Evolutionary conservation across 1,140 invertebrate genomes (phyloP), one percentile per base, ranked within the genome.

Genomic region (Carposina sasakii): DNA sequence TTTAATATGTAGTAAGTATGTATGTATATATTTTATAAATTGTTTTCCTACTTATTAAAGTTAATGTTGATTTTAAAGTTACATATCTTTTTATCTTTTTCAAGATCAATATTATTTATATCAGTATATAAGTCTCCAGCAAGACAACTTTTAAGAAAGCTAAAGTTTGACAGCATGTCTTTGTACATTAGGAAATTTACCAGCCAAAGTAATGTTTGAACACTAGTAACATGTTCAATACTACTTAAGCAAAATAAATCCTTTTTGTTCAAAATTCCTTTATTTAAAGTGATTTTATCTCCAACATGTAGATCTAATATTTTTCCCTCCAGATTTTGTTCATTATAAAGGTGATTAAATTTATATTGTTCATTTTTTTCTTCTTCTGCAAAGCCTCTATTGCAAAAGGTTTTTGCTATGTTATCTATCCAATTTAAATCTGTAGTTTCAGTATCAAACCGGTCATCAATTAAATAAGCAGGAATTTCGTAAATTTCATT

Each of bases 91-190:
- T 28, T 12, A 28, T 28, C 24, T 6, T 6, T 6, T 6, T 28
- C 24, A 28, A 12, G 24, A 28, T 6, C 12, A 28, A 5, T 6
- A 28, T 28, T 12, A 28, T 28, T 28, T 28, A 6, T 28, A 12
- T 28, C 6, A 6, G 24, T 6, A 28, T 6, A 6, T 28, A 28
- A 28, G n/a, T 20, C 9, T 9, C n/a, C 9, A 26, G 26, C 39
- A 12, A 44, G 26, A 23, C 42, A 44, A 21, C 42, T 44, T 44
- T 31, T 44, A n/a, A 30, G 17, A 19, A 44, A 44, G 3, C 19
- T 31, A 13, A 30, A 44, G 8, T 44, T 28, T 13, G 42, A 15
- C n/a, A 30, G 42, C 42, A 44, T 15, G 19, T 44, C 42, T 44
- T 44, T 28, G 10, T 31, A 10, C 24, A 19, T 13, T 12, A 44